These are phyloP conservation scores for Coreius guichenoti DNA, from an alignment of 2,797 vertebrate genomes.

Conservation along the genomic window DNA sequence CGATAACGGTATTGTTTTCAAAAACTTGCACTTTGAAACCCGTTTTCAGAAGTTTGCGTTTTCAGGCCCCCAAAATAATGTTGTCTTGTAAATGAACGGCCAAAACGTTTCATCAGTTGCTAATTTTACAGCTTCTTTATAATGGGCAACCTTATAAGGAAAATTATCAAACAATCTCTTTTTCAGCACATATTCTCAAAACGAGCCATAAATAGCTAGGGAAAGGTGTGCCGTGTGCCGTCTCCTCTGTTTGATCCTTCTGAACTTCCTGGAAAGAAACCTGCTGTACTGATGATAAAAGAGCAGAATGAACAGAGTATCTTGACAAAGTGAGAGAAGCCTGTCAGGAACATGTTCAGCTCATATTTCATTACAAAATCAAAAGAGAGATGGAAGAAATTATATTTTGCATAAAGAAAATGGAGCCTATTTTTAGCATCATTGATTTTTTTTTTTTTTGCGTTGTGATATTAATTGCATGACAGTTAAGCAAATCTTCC, in stretches of 20 bases:
- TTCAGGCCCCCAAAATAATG: background rate
- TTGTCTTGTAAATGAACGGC: background rate
- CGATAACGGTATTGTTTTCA: no score
- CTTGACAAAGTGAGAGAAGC: conserved; percentile 22
- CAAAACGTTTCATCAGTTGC: background rate
- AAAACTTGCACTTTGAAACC: no score
- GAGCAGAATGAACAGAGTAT: conserved; percentile 6
- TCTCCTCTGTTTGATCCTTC: conserved; percentile 30
- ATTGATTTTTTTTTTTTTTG: background rate
- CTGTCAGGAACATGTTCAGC: conserved; percentile 12
- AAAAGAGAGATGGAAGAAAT: conserved; percentile 8
- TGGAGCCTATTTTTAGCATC: background rate
- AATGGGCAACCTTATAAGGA: background rate
- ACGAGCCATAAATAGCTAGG: conserved; percentile 28
- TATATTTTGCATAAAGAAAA: background rate
- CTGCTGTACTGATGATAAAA: conserved; percentile 30
- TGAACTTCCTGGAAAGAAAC: conserved; percentile 34
- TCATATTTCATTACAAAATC: conserved; percentile 2
- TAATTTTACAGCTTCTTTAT: conserved; percentile 10
- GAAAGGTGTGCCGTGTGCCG: conserved; percentile 15
- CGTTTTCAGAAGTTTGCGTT: background rate
- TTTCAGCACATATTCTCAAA: background rate
- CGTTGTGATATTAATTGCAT: background rate
- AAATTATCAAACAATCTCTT: background rate
- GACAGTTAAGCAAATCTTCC: background rate